phyloP scores from a whole-genome alignment of 1,140 invertebrate genomes.

The Globodera rostochiensis region DNA sequence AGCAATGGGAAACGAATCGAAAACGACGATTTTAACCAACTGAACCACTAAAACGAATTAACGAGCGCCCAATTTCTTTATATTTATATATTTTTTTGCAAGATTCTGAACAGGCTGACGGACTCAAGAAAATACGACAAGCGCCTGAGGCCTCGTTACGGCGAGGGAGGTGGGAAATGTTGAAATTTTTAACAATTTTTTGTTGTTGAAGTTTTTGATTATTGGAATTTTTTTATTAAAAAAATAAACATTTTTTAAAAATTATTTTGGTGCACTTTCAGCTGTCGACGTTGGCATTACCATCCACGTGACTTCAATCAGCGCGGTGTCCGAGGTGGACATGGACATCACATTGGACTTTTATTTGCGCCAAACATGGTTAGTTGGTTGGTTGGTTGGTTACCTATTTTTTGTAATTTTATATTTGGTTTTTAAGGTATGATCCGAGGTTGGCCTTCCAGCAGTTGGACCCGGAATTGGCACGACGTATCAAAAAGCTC shows the following conservation, averaged over 20 bases:
- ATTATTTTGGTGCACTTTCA: conserved; percentile 41
- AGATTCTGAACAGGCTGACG: conserved; percentile 55
- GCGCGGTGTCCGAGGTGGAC: conserved; percentile 71
- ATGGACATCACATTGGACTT: conserved; percentile 54
- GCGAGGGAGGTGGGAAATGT: conserved; percentile 74
- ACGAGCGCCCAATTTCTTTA: neutral
- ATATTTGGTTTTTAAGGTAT: conserved; percentile 73
- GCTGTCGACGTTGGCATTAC: conserved; percentile 65
- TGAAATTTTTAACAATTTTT: conserved; percentile 54
- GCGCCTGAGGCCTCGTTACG: conserved; percentile 94
- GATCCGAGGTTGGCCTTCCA: conserved; percentile 88
- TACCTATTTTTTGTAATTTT: neutral
- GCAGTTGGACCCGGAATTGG: conserved; percentile 76
- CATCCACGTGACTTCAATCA: conserved; percentile 61
- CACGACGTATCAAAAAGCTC: conserved; percentile 73
- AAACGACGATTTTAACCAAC: too few relatives aligned
- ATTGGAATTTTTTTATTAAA: too few relatives aligned
- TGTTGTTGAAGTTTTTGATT: conserved; percentile 50
- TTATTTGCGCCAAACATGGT: conserved; percentile 83
- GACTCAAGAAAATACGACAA: conserved; percentile 78
- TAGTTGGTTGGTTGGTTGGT: neutral
- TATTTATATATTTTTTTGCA: neutral
- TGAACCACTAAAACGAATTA: neutral
- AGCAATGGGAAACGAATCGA: too few relatives aligned
- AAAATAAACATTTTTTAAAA: conserved; percentile 80